Evolutionary conservation across 2,797 vertebrate genomes (phyloP), one percentile per base, ranked within the genome.

Genomic region (Sebastes dallii): DNA sequence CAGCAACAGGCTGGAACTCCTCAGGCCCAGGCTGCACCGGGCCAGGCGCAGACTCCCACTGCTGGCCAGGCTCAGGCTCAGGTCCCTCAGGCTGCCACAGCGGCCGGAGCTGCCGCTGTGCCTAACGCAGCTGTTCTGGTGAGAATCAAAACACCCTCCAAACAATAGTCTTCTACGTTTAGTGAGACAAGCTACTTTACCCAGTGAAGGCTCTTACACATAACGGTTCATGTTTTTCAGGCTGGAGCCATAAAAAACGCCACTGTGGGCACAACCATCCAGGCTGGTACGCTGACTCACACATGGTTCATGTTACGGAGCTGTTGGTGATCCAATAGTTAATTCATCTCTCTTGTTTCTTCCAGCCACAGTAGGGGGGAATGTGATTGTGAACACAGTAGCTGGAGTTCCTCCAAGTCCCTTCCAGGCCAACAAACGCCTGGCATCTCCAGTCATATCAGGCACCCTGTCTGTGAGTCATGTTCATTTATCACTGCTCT

Each of bases 371-470:
- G 96, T 98, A 58, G 96, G 96, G 42, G 98, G 97, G 67, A 98
- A 98, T 79, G 96, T 97, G 74, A 97, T 98, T 10, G 96, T 98
- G 83, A 99, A 98, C 91, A 97, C 97, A 0, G 96, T 97, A 60
- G 94, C 97, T 82, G 97, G 97, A 71, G 96, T 97, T 72, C 90
- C 97, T 84, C 93, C 95, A 69, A 95, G 96, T 62, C 96, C 97
- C 59, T 99, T 98, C 91, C 97, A 97, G 91, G 94, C 96, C 81
- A 98, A 97, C 94, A 98, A 99, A 84, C 96, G 98, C 20, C 92
- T 99, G 89, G 95, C 96, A 54, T 96, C 97, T 32, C 95, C 97
- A 18, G 96, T 97, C 78, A 96, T 98, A 78, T 90, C 97, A 10
- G 96, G 96, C 66, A 94, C 97, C 0, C 81, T 98, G 82, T 93